Percentiles rank a stretch among this genome's conserved stretches.
These are phyloP conservation scores for Neoascia interrupta DNA, from an alignment of 2,888 invertebrate species.

Conservation along the genomic window DNA sequence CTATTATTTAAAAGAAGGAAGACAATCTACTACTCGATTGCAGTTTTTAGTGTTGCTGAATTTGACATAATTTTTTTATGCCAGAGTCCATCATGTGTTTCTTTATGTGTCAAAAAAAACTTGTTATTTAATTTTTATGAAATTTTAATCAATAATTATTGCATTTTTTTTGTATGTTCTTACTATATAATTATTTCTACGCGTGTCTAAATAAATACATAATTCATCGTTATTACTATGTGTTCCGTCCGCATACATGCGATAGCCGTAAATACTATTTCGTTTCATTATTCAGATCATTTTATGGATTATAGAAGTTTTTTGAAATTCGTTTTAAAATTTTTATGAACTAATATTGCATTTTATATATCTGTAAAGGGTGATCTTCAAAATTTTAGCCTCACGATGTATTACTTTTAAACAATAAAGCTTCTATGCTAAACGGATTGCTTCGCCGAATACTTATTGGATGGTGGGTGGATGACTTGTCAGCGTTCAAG, in stretches of 20 bases:
- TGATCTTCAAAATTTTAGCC: constrained; percentile 11
- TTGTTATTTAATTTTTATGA: too few relatives aligned
- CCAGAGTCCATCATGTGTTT: too few relatives aligned
- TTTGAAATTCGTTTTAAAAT: constrained; percentile 6
- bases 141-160: constrained; percentile 59
- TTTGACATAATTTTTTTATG: too few relatives aligned
- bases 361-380: neutral
- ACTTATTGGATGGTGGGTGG: constrained; percentile 80
- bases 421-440: constrained; percentile 93
- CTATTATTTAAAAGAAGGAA: too few relatives aligned
- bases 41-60: too few relatives aligned
- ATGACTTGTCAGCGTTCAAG: constrained; percentile 47
- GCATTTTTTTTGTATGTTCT: constrained; percentile 61
- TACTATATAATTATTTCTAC: constrained; percentile 66
- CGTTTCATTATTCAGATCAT: constrained; percentile 32
- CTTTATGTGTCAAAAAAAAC: too few relatives aligned
- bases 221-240: constrained; percentile 20
- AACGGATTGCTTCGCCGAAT: constrained; percentile 87
- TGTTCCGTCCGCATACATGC: constrained; percentile 32
- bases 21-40: too few relatives aligned
- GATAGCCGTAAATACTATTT: constrained; percentile 47
- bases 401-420: constrained; percentile 79
- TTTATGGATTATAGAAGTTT: neutral
- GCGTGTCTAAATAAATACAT: constrained; percentile 40
- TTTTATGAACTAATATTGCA: constrained; percentile 57